Conservation (phyloP, 2,888 invertebrate species). For the Meta bourneti region DNA sequence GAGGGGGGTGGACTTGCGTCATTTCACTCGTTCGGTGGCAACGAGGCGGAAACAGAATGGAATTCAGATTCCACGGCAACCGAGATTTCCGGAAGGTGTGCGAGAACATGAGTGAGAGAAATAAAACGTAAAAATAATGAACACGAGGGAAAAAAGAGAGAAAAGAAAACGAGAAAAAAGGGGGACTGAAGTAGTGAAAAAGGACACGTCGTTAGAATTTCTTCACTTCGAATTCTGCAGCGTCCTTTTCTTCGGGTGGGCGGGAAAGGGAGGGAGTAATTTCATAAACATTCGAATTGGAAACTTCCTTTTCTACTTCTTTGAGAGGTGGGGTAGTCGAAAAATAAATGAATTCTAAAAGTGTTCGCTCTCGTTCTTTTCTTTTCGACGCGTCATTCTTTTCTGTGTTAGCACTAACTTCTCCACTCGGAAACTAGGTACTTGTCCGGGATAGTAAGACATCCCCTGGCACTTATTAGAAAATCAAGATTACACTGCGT, state of each 20-base stretch:
- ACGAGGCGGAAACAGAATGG: constrained; percentile 56
- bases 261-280: constrained; percentile 42
- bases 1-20: constrained; percentile 55
- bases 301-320: constrained; percentile 67
- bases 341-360: constrained; percentile 72
- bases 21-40: constrained; percentile 45
- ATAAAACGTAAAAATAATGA: constrained; percentile 15
- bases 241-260: constrained; percentile 25
- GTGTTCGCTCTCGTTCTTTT: constrained; percentile 41
- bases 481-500: too few relatives aligned
- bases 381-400: constrained; percentile 40
- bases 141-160: neutral
- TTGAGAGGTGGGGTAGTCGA: constrained; percentile 64
- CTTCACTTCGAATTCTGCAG: constrained; percentile 46
- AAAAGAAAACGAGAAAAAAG: neutral
- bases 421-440: too few relatives aligned
- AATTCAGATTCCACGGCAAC: constrained; percentile 63
- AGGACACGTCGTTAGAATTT: constrained; percentile 69
- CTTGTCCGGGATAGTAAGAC: too few relatives aligned
- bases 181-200: constrained; percentile 20
- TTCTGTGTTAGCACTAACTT: constrained; percentile 13
- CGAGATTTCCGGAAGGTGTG: constrained; percentile 52
- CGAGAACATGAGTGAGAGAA: neutral
- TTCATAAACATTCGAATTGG: constrained; percentile 73
- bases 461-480: too few relatives aligned